Evolutionary conservation across 2,797 vertebrate species (phyloP), one percentile per base, ranked within the genome.

Genomic region (Threskiornis aethiopicus): DNA sequence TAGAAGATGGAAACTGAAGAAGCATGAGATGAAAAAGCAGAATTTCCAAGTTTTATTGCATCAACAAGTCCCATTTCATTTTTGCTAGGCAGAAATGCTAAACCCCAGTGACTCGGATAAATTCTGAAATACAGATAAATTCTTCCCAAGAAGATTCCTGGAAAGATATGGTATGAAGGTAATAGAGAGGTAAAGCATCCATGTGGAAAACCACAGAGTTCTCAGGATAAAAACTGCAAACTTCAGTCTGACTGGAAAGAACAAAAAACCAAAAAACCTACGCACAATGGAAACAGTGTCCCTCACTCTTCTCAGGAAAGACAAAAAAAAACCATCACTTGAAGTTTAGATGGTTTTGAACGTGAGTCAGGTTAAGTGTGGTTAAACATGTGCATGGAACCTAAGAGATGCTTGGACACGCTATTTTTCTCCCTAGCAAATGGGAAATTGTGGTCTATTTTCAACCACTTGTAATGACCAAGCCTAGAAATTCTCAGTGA

Each of bases 341-440:
- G 28, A 89, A 58, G 22, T 16, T 31, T 28, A 67, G 1, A 47
- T n/a, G 11, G 11, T 62, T 80, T 83, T 65, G 46, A 84, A 83
- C 19, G 33, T 41, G 9, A 64, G 13, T 62, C 42, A 81, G 15
- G 17, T 42, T 39, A 75, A 54, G 28, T 18, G 37, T 2, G 7
- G 39, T 33, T 85, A 75, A 89, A 77, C 2, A 1, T 12, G 5
- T 0, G 0, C 44, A 44, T 0, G 1, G 39, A 94, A 89, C 9
- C 24, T 2, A 4, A 62, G 5, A 4, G 4, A 81, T 22, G 13
- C 5, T 10, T 41, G 28, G 42, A 55, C 51, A 12, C 16, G 37
- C 13, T 6, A 25, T 49, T 91, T 72, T 37, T 72, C 49, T 65
- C 41, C 25, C 15, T n/a, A 15, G 9, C 52, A 46, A 67, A 57